Percentiles rank a stretch among this genome's conserved stretches.
phyloP scores from a whole-genome alignment of 1,140 invertebrate genomes.

The Acromyrmex heyeri region DNA sequence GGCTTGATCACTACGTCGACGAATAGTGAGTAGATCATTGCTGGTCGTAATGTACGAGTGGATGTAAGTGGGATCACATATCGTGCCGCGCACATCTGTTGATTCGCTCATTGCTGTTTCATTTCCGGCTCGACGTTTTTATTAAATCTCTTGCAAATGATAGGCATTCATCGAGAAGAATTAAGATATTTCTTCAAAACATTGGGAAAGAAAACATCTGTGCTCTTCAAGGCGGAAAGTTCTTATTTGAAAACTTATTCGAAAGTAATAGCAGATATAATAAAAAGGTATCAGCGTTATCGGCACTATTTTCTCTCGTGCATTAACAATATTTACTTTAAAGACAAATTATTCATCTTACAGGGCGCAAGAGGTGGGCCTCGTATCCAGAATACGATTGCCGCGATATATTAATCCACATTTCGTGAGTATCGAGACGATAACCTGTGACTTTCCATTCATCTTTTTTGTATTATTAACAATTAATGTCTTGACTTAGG shows the following conservation, averaged over 20 bases:
- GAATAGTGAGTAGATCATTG: constrained; percentile 87
- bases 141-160: constrained; percentile 48
- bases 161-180: constrained; percentile 90
- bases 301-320: constrained; percentile 39
- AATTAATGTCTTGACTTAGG: constrained; percentile 84
- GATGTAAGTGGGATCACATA: constrained; percentile 21
- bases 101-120: not conserved
- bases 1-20: constrained; percentile 90
- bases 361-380: constrained; percentile 90
- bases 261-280: constrained; percentile 90
- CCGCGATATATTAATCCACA: constrained; percentile 91
- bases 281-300: constrained; percentile 87
- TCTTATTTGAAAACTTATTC: constrained; percentile 88
- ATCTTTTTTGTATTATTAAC: not conserved
- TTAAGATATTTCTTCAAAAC: constrained; percentile 91
- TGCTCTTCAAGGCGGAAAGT: constrained; percentile 88
- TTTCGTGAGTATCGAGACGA: constrained; percentile 85
- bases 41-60: not conserved
- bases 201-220: constrained; percentile 89
- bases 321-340: not conserved
- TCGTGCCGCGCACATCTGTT: constrained; percentile 3
- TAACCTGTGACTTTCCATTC: not conserved
- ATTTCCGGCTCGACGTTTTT: constrained; percentile 9
- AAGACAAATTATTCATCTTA: constrained; percentile 64
- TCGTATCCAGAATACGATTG: constrained; percentile 89